Conservation (phyloP, 1,140 invertebrate genomes). For the Trichonephila clavata region DNA sequence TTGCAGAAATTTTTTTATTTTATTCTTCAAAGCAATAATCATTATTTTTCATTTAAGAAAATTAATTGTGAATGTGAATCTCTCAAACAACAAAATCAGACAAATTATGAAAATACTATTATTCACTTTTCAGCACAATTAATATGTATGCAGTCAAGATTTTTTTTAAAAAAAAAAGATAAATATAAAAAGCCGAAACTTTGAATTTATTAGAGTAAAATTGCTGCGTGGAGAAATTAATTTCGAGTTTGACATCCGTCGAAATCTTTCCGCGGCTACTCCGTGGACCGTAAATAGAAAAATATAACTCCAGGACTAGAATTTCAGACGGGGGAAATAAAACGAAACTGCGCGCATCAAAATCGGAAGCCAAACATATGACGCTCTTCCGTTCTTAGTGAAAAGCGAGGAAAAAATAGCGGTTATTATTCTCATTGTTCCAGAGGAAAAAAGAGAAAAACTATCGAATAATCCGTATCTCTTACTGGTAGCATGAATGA, state of each 20-base stretch:
- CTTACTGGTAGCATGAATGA: slow-evolving; percentile 66
- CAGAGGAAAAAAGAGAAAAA: not conserved
- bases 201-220: slow-evolving; percentile 28
- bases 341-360: slow-evolving; percentile 31
- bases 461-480: slow-evolving; percentile 72
- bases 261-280: not conserved
- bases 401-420: slow-evolving; percentile 46
- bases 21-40: too few relatives aligned
- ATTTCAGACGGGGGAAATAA: slow-evolving; percentile 10
- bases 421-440: slow-evolving; percentile 72
- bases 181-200: not conserved
- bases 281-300: not conserved
- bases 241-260: slow-evolving; percentile 4
- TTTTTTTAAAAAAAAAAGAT: too few relatives aligned
- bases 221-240: not conserved
- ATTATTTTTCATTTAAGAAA: too few relatives aligned
- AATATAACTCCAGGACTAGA: slow-evolving; percentile 7
- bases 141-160: too few relatives aligned
- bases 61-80: too few relatives aligned
- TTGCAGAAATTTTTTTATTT: too few relatives aligned
- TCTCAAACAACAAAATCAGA: too few relatives aligned
- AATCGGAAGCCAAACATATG: slow-evolving; percentile 43
- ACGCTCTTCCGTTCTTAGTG: not conserved
- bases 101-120: too few relatives aligned
- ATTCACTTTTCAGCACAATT: too few relatives aligned